Base-by-base conservation (phyloP, 2,888 invertebrate genomes). In the Ophion costatus region DNA sequence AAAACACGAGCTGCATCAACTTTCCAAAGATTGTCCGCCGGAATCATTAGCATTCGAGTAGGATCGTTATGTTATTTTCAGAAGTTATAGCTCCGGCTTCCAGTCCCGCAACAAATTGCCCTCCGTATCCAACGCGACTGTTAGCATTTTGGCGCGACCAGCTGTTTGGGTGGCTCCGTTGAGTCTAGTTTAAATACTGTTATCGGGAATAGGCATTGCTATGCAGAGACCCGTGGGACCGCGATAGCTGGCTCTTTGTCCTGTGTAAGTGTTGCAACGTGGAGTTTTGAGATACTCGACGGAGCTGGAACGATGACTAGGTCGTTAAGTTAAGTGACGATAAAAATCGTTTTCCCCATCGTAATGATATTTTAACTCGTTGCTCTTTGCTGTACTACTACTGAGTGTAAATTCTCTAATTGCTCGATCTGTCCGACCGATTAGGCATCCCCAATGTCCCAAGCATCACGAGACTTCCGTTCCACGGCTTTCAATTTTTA, bases 111-210 rank as follows among this genome's bases (percentile, higher is more conserved):
- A 83, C 80, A 70, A 85, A 85, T 85, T 75, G 77, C 80, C 64
- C 63, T 42, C 74, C 64, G 73, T 78, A 80, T 85, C 78, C 78
- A 73, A 85, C 85, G 77, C 56, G 70, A 73, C 59, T 29, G 38
- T 67, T 77, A 82, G 77, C 82, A 66, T 73, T 80, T 75, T 75
- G 71, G 33, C 74, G 81, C 71, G 81, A 81, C 79, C 87, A 87
- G 87, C 75, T 87, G 87, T 84, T 85, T 74, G 87, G 74, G 81
- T 83, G 82, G 75, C 82, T 85, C 69, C 82, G 82, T 75, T 87
- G 87, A 87, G 86, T 88, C 86, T 86, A 87, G 89, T 88, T 90
- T 89, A 89, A 90, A 89, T 90, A 88, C 84, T 88, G 88, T 90
- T 90, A 90, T 90, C 89, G 86, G 87, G 57, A 81, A 86, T 87